Evolutionary conservation across 2,113 vertebrate genomes (phyloP).

Genomic region (Pontoporia blainvillei): DNA sequence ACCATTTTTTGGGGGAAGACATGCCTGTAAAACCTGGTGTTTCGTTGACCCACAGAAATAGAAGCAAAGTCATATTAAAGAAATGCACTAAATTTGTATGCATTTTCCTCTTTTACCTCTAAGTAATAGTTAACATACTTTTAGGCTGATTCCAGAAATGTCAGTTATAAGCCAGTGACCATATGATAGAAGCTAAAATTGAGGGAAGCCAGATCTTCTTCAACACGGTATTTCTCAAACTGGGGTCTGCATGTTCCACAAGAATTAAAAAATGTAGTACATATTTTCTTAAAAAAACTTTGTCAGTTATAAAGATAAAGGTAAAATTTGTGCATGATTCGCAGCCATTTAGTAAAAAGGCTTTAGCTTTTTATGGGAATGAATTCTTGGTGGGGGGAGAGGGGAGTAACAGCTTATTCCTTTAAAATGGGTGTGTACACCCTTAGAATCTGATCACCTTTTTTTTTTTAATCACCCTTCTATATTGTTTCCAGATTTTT

Average conservation of each 20-base stretch:
- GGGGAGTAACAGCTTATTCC: background rate
- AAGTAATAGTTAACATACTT: constrained; percentile 49
- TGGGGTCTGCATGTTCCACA: background rate
- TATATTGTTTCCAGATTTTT: background rate
- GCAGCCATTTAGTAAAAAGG: background rate
- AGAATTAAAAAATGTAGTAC: background rate
- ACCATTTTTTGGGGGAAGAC: background rate
- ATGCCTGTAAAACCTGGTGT: background rate
- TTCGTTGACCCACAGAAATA: constrained; percentile 17
- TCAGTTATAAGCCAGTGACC: background rate
- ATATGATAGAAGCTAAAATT: background rate
- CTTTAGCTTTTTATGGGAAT: background rate
- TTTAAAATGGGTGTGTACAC: background rate
- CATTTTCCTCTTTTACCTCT: constrained; percentile 43
- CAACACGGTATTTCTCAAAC: background rate
- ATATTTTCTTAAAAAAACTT: background rate
- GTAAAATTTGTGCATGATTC: background rate
- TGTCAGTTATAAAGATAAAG: background rate
- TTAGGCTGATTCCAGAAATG: constrained; percentile 13
- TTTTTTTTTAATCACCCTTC: background rate
- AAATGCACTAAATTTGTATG: background rate
- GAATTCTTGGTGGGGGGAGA: background rate
- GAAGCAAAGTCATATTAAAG: constrained; percentile 28
- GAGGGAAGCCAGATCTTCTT: background rate
- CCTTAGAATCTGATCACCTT: background rate